These are phyloP conservation scores for Mixornis gularis DNA, from an alignment of 2,113 vertebrate genomes.

Conservation along the genomic window DNA sequence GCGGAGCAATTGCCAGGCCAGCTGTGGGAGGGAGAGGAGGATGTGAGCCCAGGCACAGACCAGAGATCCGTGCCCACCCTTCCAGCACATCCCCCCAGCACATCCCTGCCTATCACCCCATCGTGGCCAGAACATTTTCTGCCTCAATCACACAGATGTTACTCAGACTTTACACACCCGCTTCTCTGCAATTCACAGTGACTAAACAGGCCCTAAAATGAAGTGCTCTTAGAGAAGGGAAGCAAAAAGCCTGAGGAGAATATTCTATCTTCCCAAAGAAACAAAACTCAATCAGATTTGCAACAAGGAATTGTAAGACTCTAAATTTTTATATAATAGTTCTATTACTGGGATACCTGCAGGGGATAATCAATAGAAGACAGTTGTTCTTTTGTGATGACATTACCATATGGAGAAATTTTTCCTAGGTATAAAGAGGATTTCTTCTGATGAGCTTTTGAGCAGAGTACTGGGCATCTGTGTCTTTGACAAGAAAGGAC, in stretches of 20 bases:
- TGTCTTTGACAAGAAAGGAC: slow-evolving; percentile 24
- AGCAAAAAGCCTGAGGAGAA: not conserved
- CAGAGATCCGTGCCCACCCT: rapidly evolving
- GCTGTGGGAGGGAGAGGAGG: not conserved
- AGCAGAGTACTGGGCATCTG: slow-evolving; percentile 3
- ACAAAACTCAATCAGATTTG: slow-evolving; percentile 6
- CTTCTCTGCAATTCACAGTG: not conserved
- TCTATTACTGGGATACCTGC: slow-evolving; percentile 10
- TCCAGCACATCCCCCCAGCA: not conserved
- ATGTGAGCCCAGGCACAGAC: rapidly evolving
- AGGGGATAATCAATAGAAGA: slow-evolving; percentile 35
- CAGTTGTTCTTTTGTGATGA: slow-evolving; percentile 44
- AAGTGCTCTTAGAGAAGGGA: not conserved
- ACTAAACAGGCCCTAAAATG: not conserved
- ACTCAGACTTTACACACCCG: not conserved
- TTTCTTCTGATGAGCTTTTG: slow-evolving; percentile 36
- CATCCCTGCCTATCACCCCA: not conserved
- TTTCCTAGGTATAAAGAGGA: slow-evolving; percentile 28
- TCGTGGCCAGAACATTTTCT: not conserved
- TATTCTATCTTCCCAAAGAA: not conserved
- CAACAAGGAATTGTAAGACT: not conserved
- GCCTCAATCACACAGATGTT: not conserved
- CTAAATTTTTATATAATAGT: not conserved
- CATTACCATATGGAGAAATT: slow-evolving; percentile 44
- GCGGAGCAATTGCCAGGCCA: not conserved